phyloP scores from a whole-genome alignment of 2,113 vertebrate species.

The Nothobranchius furzeri region DNA sequence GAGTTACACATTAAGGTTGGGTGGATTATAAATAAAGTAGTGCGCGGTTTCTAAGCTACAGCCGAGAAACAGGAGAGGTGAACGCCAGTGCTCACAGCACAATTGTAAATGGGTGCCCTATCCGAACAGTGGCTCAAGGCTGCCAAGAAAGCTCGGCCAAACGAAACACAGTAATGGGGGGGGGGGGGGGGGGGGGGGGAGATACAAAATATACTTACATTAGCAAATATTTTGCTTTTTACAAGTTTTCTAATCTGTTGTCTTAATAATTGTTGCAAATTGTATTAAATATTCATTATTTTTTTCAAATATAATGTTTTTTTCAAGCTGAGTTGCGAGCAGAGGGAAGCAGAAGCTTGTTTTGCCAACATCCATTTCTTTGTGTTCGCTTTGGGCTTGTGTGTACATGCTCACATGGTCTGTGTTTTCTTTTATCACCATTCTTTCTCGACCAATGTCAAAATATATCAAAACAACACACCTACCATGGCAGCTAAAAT shows the following conservation, averaged over 20 bases:
- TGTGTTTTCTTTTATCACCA: not conserved
- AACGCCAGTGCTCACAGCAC: conserved; percentile 70
- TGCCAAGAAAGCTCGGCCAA: conserved; percentile 63
- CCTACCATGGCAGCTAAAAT: not conserved
- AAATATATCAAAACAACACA: not conserved
- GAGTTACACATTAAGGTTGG: conserved; percentile 74
- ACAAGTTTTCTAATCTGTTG: conserved; percentile 1
- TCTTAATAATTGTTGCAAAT: not conserved
- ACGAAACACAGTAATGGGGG: conserved; percentile 45
- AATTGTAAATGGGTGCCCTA: conserved; percentile 68
- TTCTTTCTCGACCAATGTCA: not conserved
- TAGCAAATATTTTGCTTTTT: conserved; percentile 9
- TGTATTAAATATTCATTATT: not conserved
- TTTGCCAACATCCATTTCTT: not conserved
- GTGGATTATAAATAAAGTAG: conserved; percentile 83
- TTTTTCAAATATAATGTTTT: not conserved
- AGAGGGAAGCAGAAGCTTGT: not conserved
- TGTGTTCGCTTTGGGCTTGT: not conserved
- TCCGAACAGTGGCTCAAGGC: conserved; percentile 70
- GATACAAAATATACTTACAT: not conserved
- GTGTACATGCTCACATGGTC: not conserved
- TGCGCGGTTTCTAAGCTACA: conserved; percentile 67
- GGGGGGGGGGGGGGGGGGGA: no score
- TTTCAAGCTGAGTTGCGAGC: not conserved
- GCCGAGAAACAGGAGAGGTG: conserved; percentile 74